These are phyloP conservation scores for Scaptodrosophila lebanonensis DNA, from an alignment of 1,140 invertebrate species.

Conservation along the genomic window DNA sequence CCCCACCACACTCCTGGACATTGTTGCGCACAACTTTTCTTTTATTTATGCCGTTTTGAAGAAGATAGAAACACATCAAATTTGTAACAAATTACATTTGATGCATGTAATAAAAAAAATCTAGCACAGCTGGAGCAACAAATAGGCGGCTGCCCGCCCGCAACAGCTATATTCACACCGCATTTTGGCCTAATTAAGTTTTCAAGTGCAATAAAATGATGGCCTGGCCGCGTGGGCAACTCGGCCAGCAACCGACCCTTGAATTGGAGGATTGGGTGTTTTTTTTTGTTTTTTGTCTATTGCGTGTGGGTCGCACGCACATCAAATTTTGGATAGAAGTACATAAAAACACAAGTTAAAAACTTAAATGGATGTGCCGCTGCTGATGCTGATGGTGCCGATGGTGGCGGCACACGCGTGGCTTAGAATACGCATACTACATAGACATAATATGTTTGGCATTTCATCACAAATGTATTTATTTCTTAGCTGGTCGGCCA, in stretches of 20 bases:
- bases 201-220: slow-evolving; percentile 77
- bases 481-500: slow-evolving; percentile 30
- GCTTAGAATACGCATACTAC: slow-evolving; percentile 1
- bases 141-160: slow-evolving; percentile 35
- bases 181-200: slow-evolving; percentile 76
- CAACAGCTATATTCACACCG: slow-evolving; percentile 45
- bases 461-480: slow-evolving; percentile 19
- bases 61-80: slow-evolving; percentile 75
- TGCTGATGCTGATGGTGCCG: slow-evolving; percentile 27
- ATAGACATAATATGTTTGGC: neutral
- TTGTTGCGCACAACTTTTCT: slow-evolving; percentile 45
- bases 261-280: slow-evolving; percentile 1
- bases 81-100: slow-evolving; percentile 77
- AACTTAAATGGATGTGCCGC: slow-evolving; percentile 64
- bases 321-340: slow-evolving; percentile 64
- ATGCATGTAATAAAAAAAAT: slow-evolving; percentile 72
- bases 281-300: slow-evolving; percentile 28
- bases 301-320: slow-evolving; percentile 41
- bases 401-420: slow-evolving; percentile 25
- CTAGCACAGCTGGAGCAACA: slow-evolving; percentile 56
- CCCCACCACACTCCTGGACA: neutral
- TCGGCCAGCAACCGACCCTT: neutral
- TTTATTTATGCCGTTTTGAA: slow-evolving; percentile 70
- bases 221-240: slow-evolving; percentile 20
- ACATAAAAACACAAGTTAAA: slow-evolving; percentile 72